A percentile compares a stretch with the other conserved stretches of the same genome.
phyloP scores from a whole-genome alignment of 2,888 invertebrate species.

The Andrena bicolor region DNA sequence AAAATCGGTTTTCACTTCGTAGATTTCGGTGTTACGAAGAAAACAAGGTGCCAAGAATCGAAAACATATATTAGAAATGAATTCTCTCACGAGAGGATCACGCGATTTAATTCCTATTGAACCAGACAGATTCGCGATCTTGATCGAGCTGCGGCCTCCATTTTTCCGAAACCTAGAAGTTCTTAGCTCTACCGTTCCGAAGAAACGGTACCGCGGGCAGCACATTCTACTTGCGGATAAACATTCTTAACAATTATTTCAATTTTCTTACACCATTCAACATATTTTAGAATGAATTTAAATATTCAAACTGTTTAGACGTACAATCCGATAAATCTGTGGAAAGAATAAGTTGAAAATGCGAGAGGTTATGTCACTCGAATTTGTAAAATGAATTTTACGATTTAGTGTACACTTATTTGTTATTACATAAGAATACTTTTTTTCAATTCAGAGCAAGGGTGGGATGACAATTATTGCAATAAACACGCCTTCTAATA shows the following conservation, averaged over 20 bases:
- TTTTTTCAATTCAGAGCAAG: neutral
- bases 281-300: neutral
- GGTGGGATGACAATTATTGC: neutral
- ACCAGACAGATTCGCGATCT: constrained; percentile 56
- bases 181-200: constrained; percentile 74
- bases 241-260: constrained; percentile 25
- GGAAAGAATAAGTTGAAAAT: neutral
- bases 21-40: constrained; percentile 22
- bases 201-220: constrained; percentile 40
- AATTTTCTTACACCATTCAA: neutral
- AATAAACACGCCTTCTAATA: neutral
- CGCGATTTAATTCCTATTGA: constrained; percentile 51
- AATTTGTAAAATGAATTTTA: constrained; percentile 9
- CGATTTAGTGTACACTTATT: constrained; percentile 12
- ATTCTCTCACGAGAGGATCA: constrained; percentile 25
- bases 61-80: constrained; percentile 55
- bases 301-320: neutral
- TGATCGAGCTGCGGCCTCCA: constrained; percentile 75
- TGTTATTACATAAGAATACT: constrained; percentile 27
- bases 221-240: constrained; percentile 37
- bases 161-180: constrained; percentile 71
- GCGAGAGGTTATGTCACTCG: constrained; percentile 32
- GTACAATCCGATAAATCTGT: neutral
- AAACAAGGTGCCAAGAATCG: constrained; percentile 31
- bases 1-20: constrained; percentile 40